Base-by-base conservation (phyloP, 2,797 vertebrate species). In the Lacerta viridis region DNA sequence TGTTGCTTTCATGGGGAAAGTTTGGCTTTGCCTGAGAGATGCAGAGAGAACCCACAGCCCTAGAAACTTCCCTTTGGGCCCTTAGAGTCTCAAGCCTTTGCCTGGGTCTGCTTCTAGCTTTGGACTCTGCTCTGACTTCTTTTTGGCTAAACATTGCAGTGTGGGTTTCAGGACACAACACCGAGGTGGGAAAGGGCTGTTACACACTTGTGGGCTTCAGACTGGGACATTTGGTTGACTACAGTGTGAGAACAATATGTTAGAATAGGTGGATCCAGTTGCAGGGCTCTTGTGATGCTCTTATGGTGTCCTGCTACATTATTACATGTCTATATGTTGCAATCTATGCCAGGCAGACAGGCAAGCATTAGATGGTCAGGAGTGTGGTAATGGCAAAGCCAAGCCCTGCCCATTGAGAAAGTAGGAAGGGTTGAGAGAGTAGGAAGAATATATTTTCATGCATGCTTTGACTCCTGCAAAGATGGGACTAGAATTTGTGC, bases 1-100 rank as follows among this genome's bases (percentile, higher is more conserved):
- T 71, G 69, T 71, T 36, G 79, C 79, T 80, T 80, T 17, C 18
- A 8, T 27, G 80, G 80, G 80, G 59, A 27, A 66, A 81, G 80
- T 66, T 81, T 36, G 50, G 3, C 3, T 61, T 9, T 39, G 33
- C 8, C 59, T 3, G 9, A 39, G 55, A 13, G 59, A 10, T 11
- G 59, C 20, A 15, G 75, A 39, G 71, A 33, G 18, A 64, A 23
- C 61, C 25, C 76, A 27, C 25, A 50, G 11, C 33, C 23, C 33
- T 18, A 33, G 3, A 10, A 17, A n/a, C 78, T 80, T 7, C 50
- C 17, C 29, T 43, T n/a, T 18, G 25, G 55, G 8, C 29, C 68
- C 41, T 33, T 23, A 3, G 36, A 36, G 27, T 72, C 82, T 33
- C 2, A 50, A 5, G 4, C n/a, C 68, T 33, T 11, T 66, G 25